phyloP scores from a whole-genome alignment of 1,140 invertebrate genomes.

The Plectrocnemia conspersa region DNA sequence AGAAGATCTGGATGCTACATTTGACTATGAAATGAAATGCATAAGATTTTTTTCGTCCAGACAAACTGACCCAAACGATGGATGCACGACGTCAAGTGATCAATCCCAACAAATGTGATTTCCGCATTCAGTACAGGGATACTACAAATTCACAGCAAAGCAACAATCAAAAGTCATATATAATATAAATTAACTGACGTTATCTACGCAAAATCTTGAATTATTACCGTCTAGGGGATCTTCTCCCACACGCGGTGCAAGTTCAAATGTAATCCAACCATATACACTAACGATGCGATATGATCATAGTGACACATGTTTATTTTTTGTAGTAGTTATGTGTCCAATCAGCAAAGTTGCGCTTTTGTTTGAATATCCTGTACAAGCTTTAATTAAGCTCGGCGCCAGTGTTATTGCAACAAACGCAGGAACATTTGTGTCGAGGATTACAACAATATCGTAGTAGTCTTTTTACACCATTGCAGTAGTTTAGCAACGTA shows the following conservation, averaged over 20 bases:
- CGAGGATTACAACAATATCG: not conserved
- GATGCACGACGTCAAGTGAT: constrained; percentile 31
- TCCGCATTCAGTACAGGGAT: constrained; percentile 30
- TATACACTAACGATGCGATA: too few species aligned
- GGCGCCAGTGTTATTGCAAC: constrained; percentile 2
- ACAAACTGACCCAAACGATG: constrained; percentile 31
- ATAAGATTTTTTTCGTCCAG: constrained; percentile 31
- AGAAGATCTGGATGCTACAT: constrained; percentile 34
- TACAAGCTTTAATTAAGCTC: constrained; percentile 5
- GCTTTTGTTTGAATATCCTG: not conserved
- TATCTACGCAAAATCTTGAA: too few species aligned
- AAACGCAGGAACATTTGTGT: constrained; percentile 2
- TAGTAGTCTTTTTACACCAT: too few species aligned
- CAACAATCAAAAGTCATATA: too few species aligned
- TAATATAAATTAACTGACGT: too few species aligned
- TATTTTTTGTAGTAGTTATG: too few species aligned
- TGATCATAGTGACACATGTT: too few species aligned
- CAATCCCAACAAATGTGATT: constrained; percentile 27
- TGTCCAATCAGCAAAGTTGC: constrained; percentile 1
- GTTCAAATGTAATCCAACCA: too few species aligned
- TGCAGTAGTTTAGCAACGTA: too few species aligned
- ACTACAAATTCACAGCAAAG: too few species aligned
- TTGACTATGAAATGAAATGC: constrained; percentile 35
- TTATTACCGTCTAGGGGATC: too few species aligned
- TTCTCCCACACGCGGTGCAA: too few species aligned